phyloP scores from a whole-genome alignment of 2,113 vertebrate genomes.

The Microtus montanus region DNA sequence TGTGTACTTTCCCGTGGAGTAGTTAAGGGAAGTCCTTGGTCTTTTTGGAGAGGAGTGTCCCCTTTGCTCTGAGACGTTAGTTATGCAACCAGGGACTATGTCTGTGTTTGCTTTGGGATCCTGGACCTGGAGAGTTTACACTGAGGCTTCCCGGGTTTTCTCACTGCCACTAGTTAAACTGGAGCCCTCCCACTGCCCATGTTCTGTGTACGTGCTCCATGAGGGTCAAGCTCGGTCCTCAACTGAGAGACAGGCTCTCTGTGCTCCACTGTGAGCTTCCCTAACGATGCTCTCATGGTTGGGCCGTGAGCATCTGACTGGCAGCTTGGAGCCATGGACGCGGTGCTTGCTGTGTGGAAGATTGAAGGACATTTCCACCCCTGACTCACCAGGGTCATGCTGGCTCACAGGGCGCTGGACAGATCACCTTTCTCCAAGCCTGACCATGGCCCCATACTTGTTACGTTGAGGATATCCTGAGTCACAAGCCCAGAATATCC shows the following conservation, averaged over 20 bases:
- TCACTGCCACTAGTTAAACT: background rate
- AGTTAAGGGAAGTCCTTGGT: background rate
- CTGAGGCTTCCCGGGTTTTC: background rate
- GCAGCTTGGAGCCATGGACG: background rate
- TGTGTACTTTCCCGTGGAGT: background rate
- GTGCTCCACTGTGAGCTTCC: background rate
- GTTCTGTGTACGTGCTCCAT: background rate
- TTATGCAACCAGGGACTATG: background rate
- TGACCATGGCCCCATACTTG: background rate
- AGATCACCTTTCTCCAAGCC: background rate
- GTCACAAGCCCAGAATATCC: background rate
- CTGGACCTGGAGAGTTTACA: background rate
- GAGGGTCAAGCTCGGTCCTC: background rate
- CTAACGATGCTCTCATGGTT: background rate
- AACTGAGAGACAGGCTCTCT: background rate
- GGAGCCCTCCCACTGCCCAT: background rate
- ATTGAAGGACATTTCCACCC: background rate
- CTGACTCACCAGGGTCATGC: background rate
- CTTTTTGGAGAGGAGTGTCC: background rate
- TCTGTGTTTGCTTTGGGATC: background rate
- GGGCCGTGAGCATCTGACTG: background rate
- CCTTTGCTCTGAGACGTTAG: background rate
- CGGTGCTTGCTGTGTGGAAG: background rate
- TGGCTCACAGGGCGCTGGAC: background rate
- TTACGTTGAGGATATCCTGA: background rate